Evolutionary conservation across 2,113 vertebrate genomes (phyloP).

Genomic region (Rhombomys opimus): DNA sequence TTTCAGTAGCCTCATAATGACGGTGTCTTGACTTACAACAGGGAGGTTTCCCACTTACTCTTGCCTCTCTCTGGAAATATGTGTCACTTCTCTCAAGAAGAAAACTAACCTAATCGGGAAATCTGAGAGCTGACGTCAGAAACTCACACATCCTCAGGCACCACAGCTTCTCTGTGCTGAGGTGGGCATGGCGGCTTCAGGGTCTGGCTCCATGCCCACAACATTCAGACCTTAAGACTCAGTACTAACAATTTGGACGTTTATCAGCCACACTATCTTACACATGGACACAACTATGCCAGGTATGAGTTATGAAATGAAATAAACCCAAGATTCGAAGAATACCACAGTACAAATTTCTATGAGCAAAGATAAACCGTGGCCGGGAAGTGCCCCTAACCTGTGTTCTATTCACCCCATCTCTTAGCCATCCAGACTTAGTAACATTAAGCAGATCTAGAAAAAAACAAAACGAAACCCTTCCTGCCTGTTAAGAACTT

Average conservation of each 20-base stretch:
- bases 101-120: constrained; percentile 14
- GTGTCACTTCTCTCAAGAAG: constrained; percentile 49
- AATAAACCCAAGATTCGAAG: neutral
- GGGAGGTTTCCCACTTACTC: neutral
- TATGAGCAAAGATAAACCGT: constrained; percentile 6
- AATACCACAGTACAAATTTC: neutral
- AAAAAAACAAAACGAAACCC: neutral
- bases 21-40: neutral
- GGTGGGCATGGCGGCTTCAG: neutral
- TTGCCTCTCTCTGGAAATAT: constrained; percentile 19
- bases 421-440: constrained; percentile 19
- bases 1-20: neutral
- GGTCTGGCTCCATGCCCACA: constrained; percentile 35
- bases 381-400: neutral
- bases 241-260: neutral
- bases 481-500: neutral
- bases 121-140: constrained; percentile 38
- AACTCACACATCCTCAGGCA: constrained; percentile 48
- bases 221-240: neutral
- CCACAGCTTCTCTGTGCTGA: neutral
- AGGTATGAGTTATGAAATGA: constrained; percentile 44
- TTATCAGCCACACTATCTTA: neutral
- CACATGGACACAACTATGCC: neutral
- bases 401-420: neutral
- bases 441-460: neutral